Evolutionary conservation across 2,797 vertebrate species (phyloP), one percentile per base, ranked within the genome.

Genomic region (Megaceryle alcyon): DNA sequence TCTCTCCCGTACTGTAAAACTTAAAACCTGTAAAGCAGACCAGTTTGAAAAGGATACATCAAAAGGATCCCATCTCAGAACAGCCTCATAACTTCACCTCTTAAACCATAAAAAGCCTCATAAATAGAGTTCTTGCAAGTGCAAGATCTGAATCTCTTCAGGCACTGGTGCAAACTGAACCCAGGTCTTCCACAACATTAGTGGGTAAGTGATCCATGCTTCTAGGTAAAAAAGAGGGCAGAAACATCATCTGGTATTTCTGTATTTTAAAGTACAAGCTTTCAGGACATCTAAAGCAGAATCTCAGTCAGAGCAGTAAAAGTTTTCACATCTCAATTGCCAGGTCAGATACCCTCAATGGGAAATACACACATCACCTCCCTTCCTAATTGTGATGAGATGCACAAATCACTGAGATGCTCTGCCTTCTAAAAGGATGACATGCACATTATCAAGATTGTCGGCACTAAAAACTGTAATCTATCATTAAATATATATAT

Each of bases 161-260:
- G 46, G 71, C 60, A 66, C 9, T 8, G 3, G 14, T 37, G 48
- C 46, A 80, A 85, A 92, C 35, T 37, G 68, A 94, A 91, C 84
- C 17, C 35, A 82, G 14, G 82, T 80, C 84, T 96, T 85, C 57
- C 86, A 82, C 66, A 85, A 68, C 75, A 70, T 92, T 66, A 85
- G 51, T 29, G 37, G 31, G 48, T 84, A 92, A 95, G 56, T 66
- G 63, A 92, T 49, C 86, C 49, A 66, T 33, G 56, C 18, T 70
- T 88, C 59, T 39, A 46, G 33, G 56, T 53, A 65, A 54, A 66
- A 88, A 65, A 63, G 29, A 65, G 29, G 63, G 20, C 26, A 79
- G 37, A 19, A 82, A 66, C 18, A 54, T 35, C 35, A 93, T 59
- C 43, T 69, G 49, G 31, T 82, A 65, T 54, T 88, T 86, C 37